phyloP scores from a whole-genome alignment of 2,113 vertebrate genomes.

The Diadophis punctatus region DNA sequence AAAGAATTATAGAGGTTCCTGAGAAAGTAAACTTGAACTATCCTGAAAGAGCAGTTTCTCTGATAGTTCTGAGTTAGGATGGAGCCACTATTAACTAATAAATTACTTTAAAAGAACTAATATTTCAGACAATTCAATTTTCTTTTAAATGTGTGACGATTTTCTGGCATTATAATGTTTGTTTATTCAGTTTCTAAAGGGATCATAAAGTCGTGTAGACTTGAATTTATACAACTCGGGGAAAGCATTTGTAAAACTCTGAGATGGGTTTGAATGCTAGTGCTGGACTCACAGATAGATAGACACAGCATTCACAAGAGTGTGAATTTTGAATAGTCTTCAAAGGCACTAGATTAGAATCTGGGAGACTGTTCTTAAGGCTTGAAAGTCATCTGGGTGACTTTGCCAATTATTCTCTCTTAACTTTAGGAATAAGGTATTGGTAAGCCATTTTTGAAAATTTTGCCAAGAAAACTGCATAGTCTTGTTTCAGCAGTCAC shows the following conservation, averaged over 20 bases:
- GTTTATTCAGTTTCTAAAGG: neutral
- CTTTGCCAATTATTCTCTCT: neutral
- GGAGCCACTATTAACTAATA: neutral
- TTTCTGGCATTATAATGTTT: neutral
- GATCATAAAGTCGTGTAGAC: neutral
- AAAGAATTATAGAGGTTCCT: neutral
- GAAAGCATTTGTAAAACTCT: no score
- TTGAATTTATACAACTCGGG: neutral
- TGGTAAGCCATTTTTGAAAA: neutral
- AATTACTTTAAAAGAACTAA: neutral
- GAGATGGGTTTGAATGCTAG: neutral
- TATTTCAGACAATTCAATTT: neutral
- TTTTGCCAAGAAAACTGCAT: neutral
- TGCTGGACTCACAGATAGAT: neutral
- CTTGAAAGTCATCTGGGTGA: neutral
- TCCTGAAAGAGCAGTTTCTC: neutral
- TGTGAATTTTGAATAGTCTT: neutral
- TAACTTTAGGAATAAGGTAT: neutral
- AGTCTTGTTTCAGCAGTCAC: neutral
- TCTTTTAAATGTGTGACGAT: neutral
- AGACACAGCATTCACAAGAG: neutral
- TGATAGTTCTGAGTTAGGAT: neutral
- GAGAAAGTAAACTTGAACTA: neutral
- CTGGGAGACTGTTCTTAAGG: neutral
- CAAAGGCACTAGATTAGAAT: neutral